These are phyloP conservation scores for Pelmatolapia mariae DNA, from an alignment of 2,113 vertebrate species.

Conservation along the genomic window DNA sequence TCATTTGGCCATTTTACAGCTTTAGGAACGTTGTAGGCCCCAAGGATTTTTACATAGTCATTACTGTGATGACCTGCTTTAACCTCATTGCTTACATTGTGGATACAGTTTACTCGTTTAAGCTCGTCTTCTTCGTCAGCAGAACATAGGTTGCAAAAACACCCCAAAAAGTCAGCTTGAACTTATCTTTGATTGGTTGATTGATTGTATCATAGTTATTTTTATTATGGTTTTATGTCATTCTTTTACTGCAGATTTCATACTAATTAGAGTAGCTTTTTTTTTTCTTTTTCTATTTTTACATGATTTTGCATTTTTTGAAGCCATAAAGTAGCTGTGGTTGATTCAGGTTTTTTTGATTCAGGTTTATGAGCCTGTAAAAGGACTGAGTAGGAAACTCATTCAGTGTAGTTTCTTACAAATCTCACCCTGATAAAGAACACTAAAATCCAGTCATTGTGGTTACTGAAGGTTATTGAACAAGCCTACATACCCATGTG, in stretches of 20 bases:
- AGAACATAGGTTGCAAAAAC: conserved; percentile 1
- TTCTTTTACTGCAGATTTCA: background rate
- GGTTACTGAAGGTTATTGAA: background rate
- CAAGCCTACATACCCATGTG: background rate
- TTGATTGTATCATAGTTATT: background rate
- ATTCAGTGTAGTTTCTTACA: background rate
- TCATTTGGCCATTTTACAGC: conserved; percentile 84
- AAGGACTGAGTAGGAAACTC: background rate
- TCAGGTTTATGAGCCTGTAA: background rate
- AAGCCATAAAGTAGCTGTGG: background rate
- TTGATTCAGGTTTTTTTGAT: background rate
- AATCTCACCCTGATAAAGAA: background rate
- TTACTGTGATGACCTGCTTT: conserved; percentile 77
- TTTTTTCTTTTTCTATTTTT: background rate
- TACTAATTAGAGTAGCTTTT: background rate
- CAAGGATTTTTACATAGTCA: conserved; percentile 63
- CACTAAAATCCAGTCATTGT: background rate
- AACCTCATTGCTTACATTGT: conserved; percentile 81
- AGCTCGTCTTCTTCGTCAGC: conserved; percentile 69
- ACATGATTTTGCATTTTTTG: background rate
- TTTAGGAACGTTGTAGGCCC: background rate
- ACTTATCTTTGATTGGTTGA: background rate
- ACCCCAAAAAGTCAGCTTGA: background rate
- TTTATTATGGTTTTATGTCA: background rate
- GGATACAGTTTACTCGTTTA: conserved; percentile 78